Evolutionary conservation across 2,888 invertebrate species (phyloP), one percentile per base, ranked within the genome.

Genomic region (Poecilobothrus nobilitatus): DNA sequence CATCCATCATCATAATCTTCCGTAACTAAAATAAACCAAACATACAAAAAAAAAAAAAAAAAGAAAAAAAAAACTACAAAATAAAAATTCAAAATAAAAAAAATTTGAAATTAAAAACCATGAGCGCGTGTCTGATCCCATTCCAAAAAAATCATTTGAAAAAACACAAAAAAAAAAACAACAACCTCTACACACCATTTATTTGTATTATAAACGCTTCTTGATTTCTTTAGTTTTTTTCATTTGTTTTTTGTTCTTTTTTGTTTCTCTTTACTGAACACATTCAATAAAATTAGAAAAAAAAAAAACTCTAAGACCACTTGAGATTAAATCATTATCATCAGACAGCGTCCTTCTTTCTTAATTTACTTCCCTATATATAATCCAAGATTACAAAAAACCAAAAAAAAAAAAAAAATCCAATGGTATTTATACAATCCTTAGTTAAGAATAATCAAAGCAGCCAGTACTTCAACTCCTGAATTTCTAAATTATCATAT

Each of bases 271-370:
- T 27, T 27, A 27, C 5, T 27, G 27, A 27, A 27, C n/a, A n/a
- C n/a, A n/a, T n/a, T n/a, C n/a, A n/a, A 27, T 4, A 27, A 37
- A 37, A 37, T 2, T 37, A 37, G 4, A 37, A 37, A 37, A 37
- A 34, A 34, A 7, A 10, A 53, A 12, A 53, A 18, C 15, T 53
- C n/a, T 53, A 53, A 53, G 53, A 53, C 53, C 53, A 53, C 53
- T 53, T 53, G 53, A 53, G 53, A 53, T 53, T 53, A 53, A 53
- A 53, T 53, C 53, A 53, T 53, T 53, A 53, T 53, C 53, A 53
- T 53, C 41, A 12, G 9, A 53, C 53, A n/a, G 27, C 27, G 27
- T 53, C 15, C 15, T 18, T 53, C 15, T 53, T 18, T 53, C 18
- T n/a, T 6, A 53, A 53, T 53, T 53, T 53, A 53, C n/a, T 53